Base-by-base conservation (phyloP, 2,797 vertebrate species). In the Galago senegalensis region DNA sequence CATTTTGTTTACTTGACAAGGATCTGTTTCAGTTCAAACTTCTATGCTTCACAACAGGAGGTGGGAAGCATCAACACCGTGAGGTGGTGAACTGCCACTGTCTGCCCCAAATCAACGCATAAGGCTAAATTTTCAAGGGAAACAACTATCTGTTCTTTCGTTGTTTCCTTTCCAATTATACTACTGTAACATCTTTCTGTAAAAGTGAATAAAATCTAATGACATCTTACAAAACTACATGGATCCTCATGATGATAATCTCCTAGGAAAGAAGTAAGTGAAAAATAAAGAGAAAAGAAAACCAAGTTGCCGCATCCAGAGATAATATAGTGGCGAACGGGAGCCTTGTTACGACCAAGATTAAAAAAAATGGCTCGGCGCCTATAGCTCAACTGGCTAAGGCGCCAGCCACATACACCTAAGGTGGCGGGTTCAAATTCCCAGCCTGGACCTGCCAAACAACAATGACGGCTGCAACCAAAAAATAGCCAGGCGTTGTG, bases 1-100 rank as follows among this genome's bases (percentile, higher is more conserved):
- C 43, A 29, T 75, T 65, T 83, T 46, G 16, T 95, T 97, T 83
- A 82, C 72, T 93, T 89, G 20, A 81, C 16, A 91, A 89, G 25
- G 37, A 89, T 79, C 43, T 87, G 40, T 58, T 83, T 81, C n/a
- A 49, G 61, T 65, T 83, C 70, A 87, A 92, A 77, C 56, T n/a
- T 77, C 79, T 75, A 9, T 49, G n/a, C 75, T 86, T 43, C 73
- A 49, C 75, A 65, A 5, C 65, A 91, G 31, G 5, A 21, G 11
- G 31, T 10, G 14, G 46, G 23, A 43, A n/a, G 25, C 12, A 46
- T 27, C 6, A 17, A 80, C 9, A 80, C 4, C n/a, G 49, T 31
- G 3, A 29, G 40, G 21, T 25, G 75, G 83, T 61, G 63, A 93
- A 60, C 25, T 2, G 56, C 11, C 25, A 34, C 1, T 21, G 31